These are phyloP conservation scores for Nestor notabilis DNA, from an alignment of 2,113 vertebrate genomes.

Conservation along the genomic window DNA sequence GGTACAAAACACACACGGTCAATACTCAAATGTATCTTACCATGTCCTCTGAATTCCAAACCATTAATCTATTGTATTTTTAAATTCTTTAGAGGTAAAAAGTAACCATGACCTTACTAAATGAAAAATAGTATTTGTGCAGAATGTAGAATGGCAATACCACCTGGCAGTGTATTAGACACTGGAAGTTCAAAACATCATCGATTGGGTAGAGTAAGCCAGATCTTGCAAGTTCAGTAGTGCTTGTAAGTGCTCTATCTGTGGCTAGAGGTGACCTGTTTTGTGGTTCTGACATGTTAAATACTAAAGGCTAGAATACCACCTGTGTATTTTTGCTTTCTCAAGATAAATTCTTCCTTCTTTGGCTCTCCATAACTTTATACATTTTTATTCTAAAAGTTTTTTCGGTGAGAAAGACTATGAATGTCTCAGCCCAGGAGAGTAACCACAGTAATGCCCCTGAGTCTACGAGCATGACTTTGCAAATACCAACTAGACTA, in stretches of 20 bases:
- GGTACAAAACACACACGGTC: background rate
- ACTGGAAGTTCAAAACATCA: background rate
- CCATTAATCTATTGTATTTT: background rate
- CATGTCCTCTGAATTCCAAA: background rate
- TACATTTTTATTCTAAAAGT: background rate
- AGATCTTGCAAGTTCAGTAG: background rate
- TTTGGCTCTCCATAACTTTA: background rate
- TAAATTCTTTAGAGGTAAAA: background rate
- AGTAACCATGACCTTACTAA: fast-evolving
- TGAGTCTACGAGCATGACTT: background rate
- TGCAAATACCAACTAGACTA: background rate
- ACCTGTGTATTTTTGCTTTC: background rate
- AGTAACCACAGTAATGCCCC: background rate
- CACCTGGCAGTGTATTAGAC: too few species aligned
- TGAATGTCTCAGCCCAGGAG: background rate
- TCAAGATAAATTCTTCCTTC: background rate
- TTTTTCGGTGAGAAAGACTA: background rate
- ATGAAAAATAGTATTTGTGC: background rate
- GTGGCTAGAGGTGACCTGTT: background rate
- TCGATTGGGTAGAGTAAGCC: background rate
- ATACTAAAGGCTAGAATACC: background rate
- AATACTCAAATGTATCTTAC: background rate
- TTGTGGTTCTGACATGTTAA: background rate
- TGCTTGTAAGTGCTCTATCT: background rate
- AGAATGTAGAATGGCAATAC: background rate